Evolutionary conservation across 2,113 vertebrate genomes (phyloP).

Genomic region (Trematocara unimaculatum): DNA sequence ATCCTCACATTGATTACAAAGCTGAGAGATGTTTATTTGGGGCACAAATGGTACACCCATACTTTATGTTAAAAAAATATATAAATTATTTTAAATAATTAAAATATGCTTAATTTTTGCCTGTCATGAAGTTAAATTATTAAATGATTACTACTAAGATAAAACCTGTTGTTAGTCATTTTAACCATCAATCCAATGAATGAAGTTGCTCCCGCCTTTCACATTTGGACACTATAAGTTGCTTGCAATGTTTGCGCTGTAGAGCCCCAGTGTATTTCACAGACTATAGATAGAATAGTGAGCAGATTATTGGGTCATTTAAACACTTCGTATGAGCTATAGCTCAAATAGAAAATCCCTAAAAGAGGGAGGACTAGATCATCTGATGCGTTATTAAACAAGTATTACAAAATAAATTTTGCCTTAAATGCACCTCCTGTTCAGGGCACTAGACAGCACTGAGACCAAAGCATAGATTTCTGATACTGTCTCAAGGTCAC

Average conservation of each 20-base stretch:
- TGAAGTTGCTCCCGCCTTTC: not conserved
- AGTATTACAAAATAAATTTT: not conserved
- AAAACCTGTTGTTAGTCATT: not conserved
- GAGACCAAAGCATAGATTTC: slow-evolving; percentile 32
- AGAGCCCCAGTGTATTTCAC: not conserved
- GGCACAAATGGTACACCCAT: not conserved
- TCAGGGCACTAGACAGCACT: not conserved
- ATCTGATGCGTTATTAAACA: not conserved
- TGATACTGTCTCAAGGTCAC: slow-evolving; percentile 40
- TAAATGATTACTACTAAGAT: not conserved
- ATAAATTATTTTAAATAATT: not conserved
- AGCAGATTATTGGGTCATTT: not conserved
- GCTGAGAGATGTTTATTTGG: not conserved
- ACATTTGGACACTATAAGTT: not conserved
- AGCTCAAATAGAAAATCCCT: not conserved
- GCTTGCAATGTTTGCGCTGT: not conserved
- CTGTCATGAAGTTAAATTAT: not conserved
- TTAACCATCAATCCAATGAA: not conserved
- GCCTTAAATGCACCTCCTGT: not conserved
- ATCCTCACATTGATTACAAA: not conserved
- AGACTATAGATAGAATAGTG: not conserved
- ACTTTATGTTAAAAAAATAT: not conserved
- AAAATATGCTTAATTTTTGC: not conserved
- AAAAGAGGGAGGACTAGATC: not conserved
- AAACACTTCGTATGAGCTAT: not conserved